A percentile compares a stretch with the other conserved stretches of the same genome.
phyloP scores from a whole-genome alignment of 1,140 invertebrate genomes.

The Bilobella aurantiaca region DNA sequence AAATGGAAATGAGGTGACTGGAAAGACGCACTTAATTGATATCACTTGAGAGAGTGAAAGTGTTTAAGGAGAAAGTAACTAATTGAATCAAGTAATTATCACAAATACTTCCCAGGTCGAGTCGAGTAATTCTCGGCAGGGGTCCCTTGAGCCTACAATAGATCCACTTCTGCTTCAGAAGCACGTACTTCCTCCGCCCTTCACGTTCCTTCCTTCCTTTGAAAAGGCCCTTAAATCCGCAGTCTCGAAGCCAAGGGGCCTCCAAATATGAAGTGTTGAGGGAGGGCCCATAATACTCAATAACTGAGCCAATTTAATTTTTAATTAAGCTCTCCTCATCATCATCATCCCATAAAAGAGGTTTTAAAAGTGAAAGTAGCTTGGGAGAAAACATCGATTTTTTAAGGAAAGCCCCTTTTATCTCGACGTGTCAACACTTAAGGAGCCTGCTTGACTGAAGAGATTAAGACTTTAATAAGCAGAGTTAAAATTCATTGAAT shows the following conservation, averaged over 20 bases:
- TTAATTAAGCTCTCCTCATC: constrained; percentile 1
- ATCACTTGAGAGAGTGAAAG: not conserved
- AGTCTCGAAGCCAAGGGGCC: too few species aligned
- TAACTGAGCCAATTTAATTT: constrained; percentile 6
- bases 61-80: not conserved
- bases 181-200: constrained; percentile 4
- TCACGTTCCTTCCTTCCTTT: too few species aligned
- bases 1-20: not conserved
- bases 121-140: too few species aligned
- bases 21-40: not conserved
- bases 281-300: not conserved
- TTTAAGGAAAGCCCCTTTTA: not conserved
- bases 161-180: not conserved
- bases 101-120: not conserved
- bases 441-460: not conserved
- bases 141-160: too few species aligned
- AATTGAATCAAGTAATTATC: constrained; percentile 8
- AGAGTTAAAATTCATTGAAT: not conserved
- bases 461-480: constrained; percentile 2
- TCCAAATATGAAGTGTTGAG: not conserved
- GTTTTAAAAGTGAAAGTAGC: not conserved
- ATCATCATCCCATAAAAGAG: not conserved
- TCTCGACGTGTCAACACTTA: not conserved
- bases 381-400: not conserved
- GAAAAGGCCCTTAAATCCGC: too few species aligned